Base-by-base conservation (phyloP, 37 sponge, comb jelly and placozoan species). In the Chondrosia reniformis region DNA sequence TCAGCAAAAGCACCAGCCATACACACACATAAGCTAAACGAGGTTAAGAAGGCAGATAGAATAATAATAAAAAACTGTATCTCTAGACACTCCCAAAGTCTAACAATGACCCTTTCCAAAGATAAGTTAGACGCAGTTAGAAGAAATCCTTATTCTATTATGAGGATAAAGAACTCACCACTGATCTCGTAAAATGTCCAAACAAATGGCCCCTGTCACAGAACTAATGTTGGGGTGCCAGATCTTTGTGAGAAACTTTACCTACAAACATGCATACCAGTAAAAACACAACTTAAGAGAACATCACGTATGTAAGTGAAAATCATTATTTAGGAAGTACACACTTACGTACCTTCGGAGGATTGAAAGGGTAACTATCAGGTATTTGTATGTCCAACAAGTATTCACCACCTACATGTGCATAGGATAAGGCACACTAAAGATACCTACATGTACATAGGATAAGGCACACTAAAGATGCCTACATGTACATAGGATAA, bases 141-240 rank as follows among this genome's bases (percentile, higher is more conserved):
- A n/a, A n/a, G n/a, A n/a, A n/a, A n/a, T n/a, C n/a, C n/a, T n/a
- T n/a, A n/a, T n/a, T n/a, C n/a, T n/a, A 15, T 17, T n/a, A 27
- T 28, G n/a, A 7, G 39, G 8, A 74, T 49, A 74, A 7, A 44
- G 9, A 74, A 46, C 97, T 88, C 63, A 93, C 99, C 99, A 97
- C 56, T 97, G 95, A 75, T 94, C 95, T 63, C 88, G 92, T 31
- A 97, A 72, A 33, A 97, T 97, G 74, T 97, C 99, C 52, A 97
- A 63, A 65, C 99, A 97, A 13, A 97, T 97, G 17, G 99, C 95
- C 25, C 99, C 99, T 9, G 99, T 97, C 52, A 92, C 99, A 44
- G 99, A 97, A 41, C 99, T 97, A 77, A 97, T 97, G 77, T 97
- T 97, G 27, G 99, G 99, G 78, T 94, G 99, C 99, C 99, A 97